Evolutionary conservation across 2,888 invertebrate genomes (phyloP).

Genomic region (Lithophane semibrunnea): DNA sequence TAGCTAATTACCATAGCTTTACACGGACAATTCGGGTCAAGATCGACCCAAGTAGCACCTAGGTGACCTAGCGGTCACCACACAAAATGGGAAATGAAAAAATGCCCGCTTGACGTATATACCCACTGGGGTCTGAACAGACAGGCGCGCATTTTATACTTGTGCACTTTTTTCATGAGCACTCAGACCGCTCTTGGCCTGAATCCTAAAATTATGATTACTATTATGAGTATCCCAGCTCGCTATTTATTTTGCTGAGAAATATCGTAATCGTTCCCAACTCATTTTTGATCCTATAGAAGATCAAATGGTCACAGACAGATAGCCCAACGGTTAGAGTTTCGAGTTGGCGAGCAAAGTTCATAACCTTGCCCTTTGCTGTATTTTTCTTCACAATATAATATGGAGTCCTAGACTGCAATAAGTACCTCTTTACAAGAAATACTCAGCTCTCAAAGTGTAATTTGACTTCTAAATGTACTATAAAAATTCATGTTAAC

Average conservation of each 20-base stretch:
- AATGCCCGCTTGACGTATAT: too few relatives aligned
- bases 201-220: not conserved
- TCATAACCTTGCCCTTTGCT: conserved; percentile 4
- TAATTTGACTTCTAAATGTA: not conserved
- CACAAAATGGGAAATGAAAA: too few relatives aligned
- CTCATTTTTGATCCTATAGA: not conserved
- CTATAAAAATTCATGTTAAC: conserved; percentile 18
- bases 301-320: not conserved
- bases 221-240: not conserved
- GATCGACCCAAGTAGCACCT: not conserved
- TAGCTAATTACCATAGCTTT: conserved; percentile 22
- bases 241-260: not conserved
- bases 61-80: too few relatives aligned
- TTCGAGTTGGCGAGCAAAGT: not conserved
- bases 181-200: not conserved
- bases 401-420: not conserved
- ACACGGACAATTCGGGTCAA: not conserved
- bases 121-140: too few relatives aligned
- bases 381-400: not conserved
- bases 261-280: conserved; percentile 1
- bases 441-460: not conserved
- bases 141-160: not conserved
- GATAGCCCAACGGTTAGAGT: too few relatives aligned
- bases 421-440: not conserved
- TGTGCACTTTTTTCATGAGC: not conserved